Percentiles rank a stretch among this genome's conserved stretches.
Evolutionary conservation across 1,140 invertebrate genomes (phyloP).

Genomic region (Drosophila seguyi): DNA sequence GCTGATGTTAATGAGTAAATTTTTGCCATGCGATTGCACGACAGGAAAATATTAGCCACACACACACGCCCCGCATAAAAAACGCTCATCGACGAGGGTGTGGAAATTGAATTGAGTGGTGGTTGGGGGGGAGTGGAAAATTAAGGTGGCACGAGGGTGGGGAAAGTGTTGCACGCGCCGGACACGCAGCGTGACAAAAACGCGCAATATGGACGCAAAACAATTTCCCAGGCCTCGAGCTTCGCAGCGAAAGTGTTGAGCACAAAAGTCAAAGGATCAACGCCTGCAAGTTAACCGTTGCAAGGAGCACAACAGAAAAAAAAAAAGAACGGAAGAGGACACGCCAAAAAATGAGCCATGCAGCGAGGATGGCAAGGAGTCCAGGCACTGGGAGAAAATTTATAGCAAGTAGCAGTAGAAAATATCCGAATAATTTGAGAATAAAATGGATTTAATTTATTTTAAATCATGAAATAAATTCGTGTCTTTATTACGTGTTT

Average conservation of each 20-base stretch:
- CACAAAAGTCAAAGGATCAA: conserved; percentile 81
- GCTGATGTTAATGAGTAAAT: conserved; percentile 77
- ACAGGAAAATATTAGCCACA: conserved; percentile 81
- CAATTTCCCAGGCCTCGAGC: conserved; percentile 70
- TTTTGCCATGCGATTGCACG: conserved; percentile 62
- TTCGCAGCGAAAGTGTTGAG: conserved; percentile 68
- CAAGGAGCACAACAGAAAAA: conserved; percentile 16
- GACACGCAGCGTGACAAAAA: conserved; percentile 74
- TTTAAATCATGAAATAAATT: too few relatives aligned
- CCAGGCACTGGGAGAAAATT: conserved; percentile 5
- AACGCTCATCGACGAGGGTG: conserved; percentile 26
- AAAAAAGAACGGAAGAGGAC: conserved; percentile 21
- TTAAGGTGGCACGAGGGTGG: not conserved
- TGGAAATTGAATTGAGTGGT: not conserved
- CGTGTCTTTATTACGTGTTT: too few relatives aligned
- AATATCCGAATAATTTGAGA: too few relatives aligned
- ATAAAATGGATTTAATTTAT: too few relatives aligned
- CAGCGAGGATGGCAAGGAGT: conserved; percentile 2
- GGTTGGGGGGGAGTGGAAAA: conserved; percentile 3
- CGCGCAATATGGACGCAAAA: conserved; percentile 65
- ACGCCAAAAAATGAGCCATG: conserved; percentile 31
- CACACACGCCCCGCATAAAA: conserved; percentile 80
- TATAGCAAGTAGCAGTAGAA: too few relatives aligned
- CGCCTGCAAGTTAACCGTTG: conserved; percentile 70
- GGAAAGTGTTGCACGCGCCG: conserved; percentile 60